These are phyloP conservation scores for Eilema griseolum DNA, from an alignment of 2,888 invertebrate species.

Conservation along the genomic window DNA sequence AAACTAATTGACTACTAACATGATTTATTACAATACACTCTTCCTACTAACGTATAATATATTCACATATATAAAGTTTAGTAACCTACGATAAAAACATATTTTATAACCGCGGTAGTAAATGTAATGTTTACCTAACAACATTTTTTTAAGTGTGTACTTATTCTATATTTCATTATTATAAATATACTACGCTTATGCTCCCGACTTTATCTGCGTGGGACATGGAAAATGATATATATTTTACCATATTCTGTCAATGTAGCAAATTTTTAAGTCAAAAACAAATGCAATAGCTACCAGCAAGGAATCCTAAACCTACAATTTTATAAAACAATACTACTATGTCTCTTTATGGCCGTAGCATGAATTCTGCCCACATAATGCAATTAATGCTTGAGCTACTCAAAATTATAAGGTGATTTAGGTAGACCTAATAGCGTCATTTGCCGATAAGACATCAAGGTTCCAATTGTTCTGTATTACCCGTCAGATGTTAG, in stretches of 20 bases:
- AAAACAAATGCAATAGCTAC: no score
- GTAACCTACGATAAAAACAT: slow-evolving; percentile 38
- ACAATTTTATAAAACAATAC: not conserved
- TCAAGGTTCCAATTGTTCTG: no score
- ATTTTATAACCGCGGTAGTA: slow-evolving; percentile 30
- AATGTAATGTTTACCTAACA: slow-evolving; percentile 7
- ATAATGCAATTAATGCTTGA: no score
- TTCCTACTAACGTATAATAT: not conserved
- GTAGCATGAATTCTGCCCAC: no score
- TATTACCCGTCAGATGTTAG: not conserved
- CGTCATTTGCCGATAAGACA: no score
- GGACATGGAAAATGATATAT: not conserved
- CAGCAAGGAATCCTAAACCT: not conserved
- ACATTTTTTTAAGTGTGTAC: slow-evolving; percentile 7
- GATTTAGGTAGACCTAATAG: not conserved
- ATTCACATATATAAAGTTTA: slow-evolving; percentile 36
- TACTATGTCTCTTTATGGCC: not conserved
- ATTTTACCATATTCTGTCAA: not conserved
- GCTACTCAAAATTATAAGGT: not conserved
- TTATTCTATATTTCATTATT: slow-evolving; percentile 14
- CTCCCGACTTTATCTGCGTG: not conserved
- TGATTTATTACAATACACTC: slow-evolving; percentile 36
- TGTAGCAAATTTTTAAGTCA: not conserved
- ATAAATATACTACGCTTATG: not conserved
- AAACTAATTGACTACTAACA: slow-evolving; percentile 44